Conservation (phyloP, 2,888 invertebrate genomes). For the Melinaea marsaeus region DNA sequence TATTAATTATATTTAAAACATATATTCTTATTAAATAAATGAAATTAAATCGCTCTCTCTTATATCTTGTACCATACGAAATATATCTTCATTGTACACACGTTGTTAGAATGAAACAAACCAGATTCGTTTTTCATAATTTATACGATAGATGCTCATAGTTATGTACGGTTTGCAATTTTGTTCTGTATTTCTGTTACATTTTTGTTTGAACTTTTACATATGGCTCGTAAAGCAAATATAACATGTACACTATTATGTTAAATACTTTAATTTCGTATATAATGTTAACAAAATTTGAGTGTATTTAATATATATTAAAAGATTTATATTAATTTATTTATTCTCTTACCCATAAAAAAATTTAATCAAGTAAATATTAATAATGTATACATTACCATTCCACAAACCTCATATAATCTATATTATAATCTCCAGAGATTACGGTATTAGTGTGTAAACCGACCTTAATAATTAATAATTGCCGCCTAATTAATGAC, state of each 20-base stretch:
- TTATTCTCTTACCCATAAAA: no score
- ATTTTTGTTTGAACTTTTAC: constrained; percentile 37
- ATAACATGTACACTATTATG: constrained; percentile 13
- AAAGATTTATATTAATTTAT: no score
- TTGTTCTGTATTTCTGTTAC: constrained; percentile 30
- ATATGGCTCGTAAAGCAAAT: constrained; percentile 17
- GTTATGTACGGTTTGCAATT: constrained; percentile 32
- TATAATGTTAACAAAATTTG: not conserved
- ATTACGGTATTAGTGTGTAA: no score
- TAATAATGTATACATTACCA: no score
- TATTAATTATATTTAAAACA: no score
- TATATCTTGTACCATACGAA: constrained; percentile 34
- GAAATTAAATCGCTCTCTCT: constrained; percentile 27
- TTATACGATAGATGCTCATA: constrained; percentile 49
- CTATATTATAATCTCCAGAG: no score
- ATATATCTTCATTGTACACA: constrained; percentile 57
- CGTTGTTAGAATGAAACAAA: constrained; percentile 53
- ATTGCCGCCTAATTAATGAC: no score
- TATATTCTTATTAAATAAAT: not conserved
- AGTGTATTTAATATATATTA: not conserved
- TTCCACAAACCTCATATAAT: no score
- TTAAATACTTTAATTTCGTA: not conserved
- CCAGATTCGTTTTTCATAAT: constrained; percentile 64
- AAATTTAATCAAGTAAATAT: no score
- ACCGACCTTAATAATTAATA: no score